phyloP scores from a whole-genome alignment of 2,113 vertebrate species.

The Formicarius rufipectus region DNA sequence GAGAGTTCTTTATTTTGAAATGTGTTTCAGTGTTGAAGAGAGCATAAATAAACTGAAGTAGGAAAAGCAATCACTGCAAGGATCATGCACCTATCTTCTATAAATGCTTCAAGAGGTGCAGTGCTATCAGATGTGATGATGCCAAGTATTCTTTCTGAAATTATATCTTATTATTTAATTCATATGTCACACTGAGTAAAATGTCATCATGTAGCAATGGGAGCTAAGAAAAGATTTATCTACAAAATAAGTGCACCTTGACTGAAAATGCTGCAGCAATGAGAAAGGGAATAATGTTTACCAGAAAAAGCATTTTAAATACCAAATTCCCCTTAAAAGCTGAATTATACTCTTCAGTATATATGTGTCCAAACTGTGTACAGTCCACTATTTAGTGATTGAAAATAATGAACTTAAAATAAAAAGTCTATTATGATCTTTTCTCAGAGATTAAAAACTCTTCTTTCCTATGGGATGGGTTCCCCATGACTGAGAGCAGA shows the following conservation, averaged over 20 bases:
- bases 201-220: slow-evolving; percentile 18
- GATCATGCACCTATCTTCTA: neutral
- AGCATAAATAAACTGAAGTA: neutral
- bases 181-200: neutral
- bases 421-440: neutral
- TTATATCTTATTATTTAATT: slow-evolving; percentile 44
- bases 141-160: slow-evolving; percentile 20
- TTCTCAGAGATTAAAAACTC: neutral
- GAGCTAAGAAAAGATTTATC: slow-evolving; percentile 11
- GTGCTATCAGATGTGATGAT: neutral
- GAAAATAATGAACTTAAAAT: neutral
- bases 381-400: neutral
- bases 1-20: neutral
- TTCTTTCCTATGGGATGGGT: neutral
- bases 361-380: rapidly evolving
- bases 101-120: slow-evolving; percentile 18
- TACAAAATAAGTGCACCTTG: neutral
- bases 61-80: neutral
- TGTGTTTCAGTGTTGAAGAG: neutral
- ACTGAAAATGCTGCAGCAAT: neutral
- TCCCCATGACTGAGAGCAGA: neutral
- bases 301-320: neutral
- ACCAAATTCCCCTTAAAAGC: rapidly evolving
- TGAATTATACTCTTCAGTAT: neutral
- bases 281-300: neutral